Base-by-base conservation (phyloP, 1,140 invertebrate species). In the Mycetomoellerius zeteki region DNA sequence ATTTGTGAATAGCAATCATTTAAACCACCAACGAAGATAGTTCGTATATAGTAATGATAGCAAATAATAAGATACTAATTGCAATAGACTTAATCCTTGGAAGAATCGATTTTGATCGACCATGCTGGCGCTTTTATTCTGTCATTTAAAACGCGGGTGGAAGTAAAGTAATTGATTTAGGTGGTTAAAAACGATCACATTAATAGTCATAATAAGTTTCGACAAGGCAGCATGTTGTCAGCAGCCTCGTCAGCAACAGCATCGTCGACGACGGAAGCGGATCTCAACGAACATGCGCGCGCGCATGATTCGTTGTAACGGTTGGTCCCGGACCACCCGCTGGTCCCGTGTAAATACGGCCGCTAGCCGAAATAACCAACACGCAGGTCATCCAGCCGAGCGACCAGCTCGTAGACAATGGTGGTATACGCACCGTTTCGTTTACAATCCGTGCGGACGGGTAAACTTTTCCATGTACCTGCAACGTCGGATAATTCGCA, bases 311-410 rank as follows among this genome's bases (percentile, higher is more conserved):
- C 54, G 65, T 50, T 86, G 52, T 75, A 80, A 88, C 65, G 78
- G 24, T 47, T 30, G 14, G 69, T 60, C 19, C 24, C n/a, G 77
- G 84, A 84, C 91, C 86, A 86, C 89, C 88, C 88, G 88, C 54
- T 72, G 91, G 67, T 50, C 72, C 62, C 47, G 73, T 84, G 86
- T 92, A 90, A 92, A 93, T 93, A 89, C 86, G 64, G 73, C 87
- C 89, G 91, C 85, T 88, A 92, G 91, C 69, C 89, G 78, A 87
- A 92, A 85, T 84, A 78, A 65, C 77, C 65, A 37, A 56, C 78
- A 58, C 33, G 86, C 85, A 89, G 90, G 91, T 90, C 85, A 87
- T 75, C 81, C 84, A 78, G 54, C 76, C 80, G 84, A 77, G 58
- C 86, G 56, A 72, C 60, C 62, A 80, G 64, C 78, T 85, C 71